Evolutionary conservation across 1,140 invertebrate species (phyloP), one percentile per base, ranked within the genome.

Genomic region (Lucilia cuprina): DNA sequence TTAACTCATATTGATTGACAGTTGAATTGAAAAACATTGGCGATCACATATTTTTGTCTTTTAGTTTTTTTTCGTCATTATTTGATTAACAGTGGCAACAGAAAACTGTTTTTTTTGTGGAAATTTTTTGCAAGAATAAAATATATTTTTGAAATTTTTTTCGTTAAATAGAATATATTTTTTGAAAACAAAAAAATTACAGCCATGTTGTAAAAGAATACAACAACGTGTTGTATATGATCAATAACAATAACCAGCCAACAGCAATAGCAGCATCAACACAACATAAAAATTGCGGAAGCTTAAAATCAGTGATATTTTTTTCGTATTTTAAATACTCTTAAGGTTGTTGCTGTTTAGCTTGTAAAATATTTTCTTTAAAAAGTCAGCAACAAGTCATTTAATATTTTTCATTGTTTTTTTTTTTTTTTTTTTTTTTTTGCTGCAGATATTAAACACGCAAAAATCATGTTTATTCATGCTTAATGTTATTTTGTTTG

Each of bases 1-100:
- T 78, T 84, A 74, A 75, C 74, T 77, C 83, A 84, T 84, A 84
- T 77, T 84, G 83, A 84, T 84, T 84, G 83, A 84, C 83, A 84
- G 83, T 75, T 84, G 83, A 84, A 84, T 84, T 55, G 83, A 84
- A 84, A 78, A 78, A 55, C 65, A 78, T 84, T 84, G 83, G 83
- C 55, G 75, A 84, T 47, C 50, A n/a, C n/a, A 17, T 60, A 17
- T n/a, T 3, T 60, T 60, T 60, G 13, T 0, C 7, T 70, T 70
- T 21, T 70, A n/a, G n/a, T 70, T 21, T 70, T 70, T 21, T 70
- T 1, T 70, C n/a, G n/a, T 12, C 19, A n/a, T 70, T 70, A 70
- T 70, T 70, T 70, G 65, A 70, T 70, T 70, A 70, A 70, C 65
- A 70, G 65, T 70, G 65, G 7, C 7, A 21, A 5, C 2, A 19